phyloP scores from a whole-genome alignment of 2,113 vertebrate genomes.

The Carlito syrichta region DNA sequence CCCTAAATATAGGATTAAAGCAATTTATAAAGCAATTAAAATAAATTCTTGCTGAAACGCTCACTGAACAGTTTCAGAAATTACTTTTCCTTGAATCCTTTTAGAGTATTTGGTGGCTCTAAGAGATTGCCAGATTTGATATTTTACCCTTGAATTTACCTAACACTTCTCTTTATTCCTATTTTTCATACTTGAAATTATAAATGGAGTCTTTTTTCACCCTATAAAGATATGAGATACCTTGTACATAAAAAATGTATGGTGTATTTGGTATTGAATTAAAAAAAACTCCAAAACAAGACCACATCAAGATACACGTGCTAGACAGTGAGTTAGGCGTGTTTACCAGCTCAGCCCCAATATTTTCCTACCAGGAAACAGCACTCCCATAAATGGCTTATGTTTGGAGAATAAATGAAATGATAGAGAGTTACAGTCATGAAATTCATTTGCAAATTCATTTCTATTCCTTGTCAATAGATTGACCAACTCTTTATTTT shows the following conservation, averaged over 20 bases:
- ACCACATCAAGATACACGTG: neutral
- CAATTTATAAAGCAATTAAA: slow-evolving; percentile 72
- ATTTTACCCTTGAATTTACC: slow-evolving; percentile 33
- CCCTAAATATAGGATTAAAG: slow-evolving; percentile 67
- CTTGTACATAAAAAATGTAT: neutral
- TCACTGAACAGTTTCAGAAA: slow-evolving; percentile 14
- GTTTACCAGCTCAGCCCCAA: neutral
- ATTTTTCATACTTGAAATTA: neutral
- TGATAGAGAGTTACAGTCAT: neutral
- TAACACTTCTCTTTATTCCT: neutral
- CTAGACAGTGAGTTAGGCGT: neutral
- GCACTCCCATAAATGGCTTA: neutral
- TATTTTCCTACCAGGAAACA: neutral
- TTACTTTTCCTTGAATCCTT: neutral
- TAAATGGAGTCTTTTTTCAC: neutral
- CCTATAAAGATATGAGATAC: neutral
- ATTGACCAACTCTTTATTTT: neutral
- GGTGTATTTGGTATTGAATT: neutral
- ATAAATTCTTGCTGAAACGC: slow-evolving; percentile 59
- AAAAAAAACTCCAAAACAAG: neutral
- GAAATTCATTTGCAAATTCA: neutral
- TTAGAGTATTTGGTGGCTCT: neutral
- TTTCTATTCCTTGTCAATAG: neutral
- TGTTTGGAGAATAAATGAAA: neutral
- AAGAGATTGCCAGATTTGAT: neutral